A percentile compares a stretch with the other conserved stretches of the same genome.
Evolutionary conservation across 2,888 invertebrate species (phyloP).

Genomic region (Anarsia innoxiella): DNA sequence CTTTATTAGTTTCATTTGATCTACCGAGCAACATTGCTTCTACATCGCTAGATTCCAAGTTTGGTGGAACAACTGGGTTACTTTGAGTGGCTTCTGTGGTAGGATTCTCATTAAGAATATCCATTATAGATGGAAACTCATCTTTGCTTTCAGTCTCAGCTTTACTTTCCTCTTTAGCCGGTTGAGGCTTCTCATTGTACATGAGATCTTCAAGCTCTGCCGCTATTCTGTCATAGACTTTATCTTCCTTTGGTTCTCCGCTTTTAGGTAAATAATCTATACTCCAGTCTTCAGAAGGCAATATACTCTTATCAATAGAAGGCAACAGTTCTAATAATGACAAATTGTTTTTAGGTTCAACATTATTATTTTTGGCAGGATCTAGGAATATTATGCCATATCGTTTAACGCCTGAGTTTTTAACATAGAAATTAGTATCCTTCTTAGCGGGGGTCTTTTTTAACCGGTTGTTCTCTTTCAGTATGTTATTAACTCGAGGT

Average conservation of each 20-base stretch:
- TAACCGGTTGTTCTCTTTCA: slow-evolving; percentile 58
- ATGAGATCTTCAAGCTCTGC: slow-evolving; percentile 68
- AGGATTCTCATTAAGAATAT: slow-evolving; percentile 42
- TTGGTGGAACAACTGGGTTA: slow-evolving; percentile 34
- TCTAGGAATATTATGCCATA: slow-evolving; percentile 56
- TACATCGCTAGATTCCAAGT: slow-evolving; percentile 60
- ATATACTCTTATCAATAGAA: slow-evolving; percentile 41
- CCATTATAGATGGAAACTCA: slow-evolving; percentile 49
- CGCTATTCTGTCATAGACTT: slow-evolving; percentile 69
- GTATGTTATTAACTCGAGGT: slow-evolving; percentile 32
- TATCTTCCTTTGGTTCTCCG: slow-evolving; percentile 60
- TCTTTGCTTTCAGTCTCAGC: slow-evolving; percentile 39
- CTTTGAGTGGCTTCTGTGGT: slow-evolving; percentile 32
- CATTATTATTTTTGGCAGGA: slow-evolving; percentile 35
- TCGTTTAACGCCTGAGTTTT: slow-evolving; percentile 36
- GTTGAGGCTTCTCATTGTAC: slow-evolving; percentile 52
- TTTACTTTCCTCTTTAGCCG: slow-evolving; percentile 21
- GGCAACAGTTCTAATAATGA: slow-evolving; percentile 48
- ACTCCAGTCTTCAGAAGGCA: slow-evolving; percentile 63
- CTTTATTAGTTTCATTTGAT: slow-evolving; percentile 26
- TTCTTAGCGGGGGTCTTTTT: slow-evolving; percentile 35
- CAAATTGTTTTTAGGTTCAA: slow-evolving; percentile 38
- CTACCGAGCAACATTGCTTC: slow-evolving; percentile 66
- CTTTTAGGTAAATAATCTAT: slow-evolving; percentile 62
- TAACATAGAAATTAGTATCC: slow-evolving; percentile 22